A percentile compares a stretch with the other conserved stretches of the same genome.
Evolutionary conservation across 1,140 invertebrate genomes (phyloP).

Genomic region (Procambarus virginalis): DNA sequence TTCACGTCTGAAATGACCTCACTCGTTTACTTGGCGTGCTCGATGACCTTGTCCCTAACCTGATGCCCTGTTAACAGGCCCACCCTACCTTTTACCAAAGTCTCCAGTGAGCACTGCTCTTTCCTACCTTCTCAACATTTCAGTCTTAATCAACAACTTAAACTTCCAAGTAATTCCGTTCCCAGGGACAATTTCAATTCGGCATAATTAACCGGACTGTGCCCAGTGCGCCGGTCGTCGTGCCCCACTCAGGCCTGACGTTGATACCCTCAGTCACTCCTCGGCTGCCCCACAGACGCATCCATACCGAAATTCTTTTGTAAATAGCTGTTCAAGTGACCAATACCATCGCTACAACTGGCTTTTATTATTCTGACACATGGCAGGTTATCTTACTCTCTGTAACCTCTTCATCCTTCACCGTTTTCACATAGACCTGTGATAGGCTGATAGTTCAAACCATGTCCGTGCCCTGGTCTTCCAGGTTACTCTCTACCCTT

Average conservation of each 20-base stretch:
- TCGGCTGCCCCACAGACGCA: constrained; percentile 58
- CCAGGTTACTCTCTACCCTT: constrained; percentile 62
- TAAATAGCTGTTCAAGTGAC: background rate
- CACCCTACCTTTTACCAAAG: constrained; percentile 20
- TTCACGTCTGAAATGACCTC: background rate
- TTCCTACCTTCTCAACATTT: constrained; percentile 4
- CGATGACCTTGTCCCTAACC: constrained; percentile 25
- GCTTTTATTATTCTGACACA: constrained; percentile 35
- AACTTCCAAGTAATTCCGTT: background rate
- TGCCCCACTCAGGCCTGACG: constrained; percentile 39
- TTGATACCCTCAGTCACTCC: constrained; percentile 38
- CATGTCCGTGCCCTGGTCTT: constrained; percentile 59
- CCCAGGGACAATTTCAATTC: constrained; percentile 36
- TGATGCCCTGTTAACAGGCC: constrained; percentile 26
- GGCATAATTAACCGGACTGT: background rate
- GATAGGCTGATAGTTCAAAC: constrained; percentile 39
- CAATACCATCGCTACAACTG: constrained; percentile 61
- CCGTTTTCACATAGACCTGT: background rate
- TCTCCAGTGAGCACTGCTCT: constrained; percentile 4
- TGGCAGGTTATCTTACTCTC: constrained; percentile 42
- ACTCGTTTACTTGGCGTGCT: constrained; percentile 44
- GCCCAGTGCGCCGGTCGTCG: constrained; percentile 4
- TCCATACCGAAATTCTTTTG: constrained; percentile 7
- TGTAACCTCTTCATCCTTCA: background rate
- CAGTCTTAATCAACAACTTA: background rate